Percentiles rank a stretch among this genome's conserved stretches.
Evolutionary conservation across 2,797 vertebrate genomes (phyloP).

Genomic region (Sparidentex hasta): DNA sequence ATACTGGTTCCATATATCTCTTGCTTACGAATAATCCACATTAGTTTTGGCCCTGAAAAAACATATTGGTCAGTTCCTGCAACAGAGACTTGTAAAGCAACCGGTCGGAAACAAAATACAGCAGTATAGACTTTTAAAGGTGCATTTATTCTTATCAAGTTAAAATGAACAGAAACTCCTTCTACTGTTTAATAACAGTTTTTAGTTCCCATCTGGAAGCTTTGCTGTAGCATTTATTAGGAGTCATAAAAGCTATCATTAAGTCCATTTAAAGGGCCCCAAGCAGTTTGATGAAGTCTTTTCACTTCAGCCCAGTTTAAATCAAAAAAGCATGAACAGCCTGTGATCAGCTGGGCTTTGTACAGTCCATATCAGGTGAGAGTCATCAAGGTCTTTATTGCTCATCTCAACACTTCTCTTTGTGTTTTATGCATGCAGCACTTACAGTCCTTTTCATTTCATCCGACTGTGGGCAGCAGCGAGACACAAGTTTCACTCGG

Average conservation of each 20-base stretch:
- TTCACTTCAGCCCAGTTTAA: background rate
- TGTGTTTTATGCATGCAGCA: slow-evolving; percentile 23
- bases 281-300: slow-evolving; percentile 33
- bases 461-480: slow-evolving; percentile 9
- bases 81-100: background rate
- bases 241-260: slow-evolving; percentile 8
- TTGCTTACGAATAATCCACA: no score
- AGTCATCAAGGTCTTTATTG: slow-evolving; percentile 40
- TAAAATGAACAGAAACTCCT: background rate
- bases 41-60: no score
- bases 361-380: slow-evolving; percentile 1
- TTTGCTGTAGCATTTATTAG: background rate
- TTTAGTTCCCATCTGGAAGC: slow-evolving; percentile 9
- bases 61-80: no score
- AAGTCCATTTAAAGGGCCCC: background rate
- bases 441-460: background rate
- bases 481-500: slow-evolving; percentile 39
- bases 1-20: no score
- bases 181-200: background rate
- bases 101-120: background rate
- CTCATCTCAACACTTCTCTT: slow-evolving; percentile 18
- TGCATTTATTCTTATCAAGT: background rate
- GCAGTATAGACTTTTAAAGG: background rate
- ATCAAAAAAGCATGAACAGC: slow-evolving; percentile 10
- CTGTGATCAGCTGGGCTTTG: background rate